These are phyloP conservation scores for Nixonia krombeini DNA, from an alignment of 1,140 invertebrate genomes.

Conservation along the genomic window DNA sequence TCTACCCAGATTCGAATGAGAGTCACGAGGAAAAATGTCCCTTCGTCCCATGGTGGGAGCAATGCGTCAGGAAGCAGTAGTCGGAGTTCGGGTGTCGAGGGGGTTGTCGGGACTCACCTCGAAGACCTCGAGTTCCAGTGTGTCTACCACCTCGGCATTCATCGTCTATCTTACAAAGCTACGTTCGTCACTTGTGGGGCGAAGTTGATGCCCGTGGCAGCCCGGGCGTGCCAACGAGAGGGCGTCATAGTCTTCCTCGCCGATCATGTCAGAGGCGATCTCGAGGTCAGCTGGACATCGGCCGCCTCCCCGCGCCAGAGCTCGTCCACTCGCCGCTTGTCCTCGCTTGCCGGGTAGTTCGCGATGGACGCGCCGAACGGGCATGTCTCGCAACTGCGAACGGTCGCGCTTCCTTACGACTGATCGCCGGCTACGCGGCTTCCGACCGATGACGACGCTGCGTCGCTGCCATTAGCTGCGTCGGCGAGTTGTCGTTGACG, in stretches of 20 bases:
- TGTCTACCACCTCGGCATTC: constrained; percentile 60
- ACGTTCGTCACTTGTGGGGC: constrained; percentile 60
- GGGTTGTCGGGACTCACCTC: constrained; percentile 69
- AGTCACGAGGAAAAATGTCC: no score
- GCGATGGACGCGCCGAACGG: constrained; percentile 4
- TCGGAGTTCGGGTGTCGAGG: no score
- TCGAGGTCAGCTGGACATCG: constrained; percentile 43
- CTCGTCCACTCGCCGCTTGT: constrained; percentile 14
- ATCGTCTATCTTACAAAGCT: constrained; percentile 63
- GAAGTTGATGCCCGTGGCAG: constrained; percentile 56
- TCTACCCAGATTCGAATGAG: no score
- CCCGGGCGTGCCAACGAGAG: constrained; percentile 56
- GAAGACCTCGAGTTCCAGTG: constrained; percentile 70
- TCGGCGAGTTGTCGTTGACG: no score
- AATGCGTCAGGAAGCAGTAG: no score
- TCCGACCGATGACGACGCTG: no score
- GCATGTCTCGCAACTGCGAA: constrained; percentile 11
- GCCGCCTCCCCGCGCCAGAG: constrained; percentile 28
- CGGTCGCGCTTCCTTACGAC: no score
- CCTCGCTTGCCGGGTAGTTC: constrained; percentile 28
- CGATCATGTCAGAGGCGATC: constrained; percentile 50
- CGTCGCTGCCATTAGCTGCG: no score
- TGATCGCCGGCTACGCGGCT: no score
- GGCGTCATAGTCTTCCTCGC: constrained; percentile 55
- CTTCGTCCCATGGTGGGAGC: no score